These are phyloP conservation scores for Protomyctophum bolini DNA, from an alignment of 2,113 vertebrate species.

Conservation along the genomic window DNA sequence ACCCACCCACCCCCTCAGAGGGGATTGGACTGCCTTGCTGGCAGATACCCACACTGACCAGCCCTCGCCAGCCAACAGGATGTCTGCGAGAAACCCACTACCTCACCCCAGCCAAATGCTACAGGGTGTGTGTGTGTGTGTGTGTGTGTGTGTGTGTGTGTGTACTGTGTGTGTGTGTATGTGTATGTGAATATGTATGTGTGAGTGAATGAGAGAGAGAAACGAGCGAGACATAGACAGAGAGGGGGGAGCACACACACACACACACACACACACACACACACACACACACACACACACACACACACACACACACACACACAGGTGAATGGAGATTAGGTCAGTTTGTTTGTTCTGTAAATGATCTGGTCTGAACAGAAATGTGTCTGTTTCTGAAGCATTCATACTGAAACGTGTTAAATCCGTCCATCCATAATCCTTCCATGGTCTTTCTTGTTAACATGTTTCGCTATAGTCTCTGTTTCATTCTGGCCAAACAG, in stretches of 20 bases:
- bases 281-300: neutral
- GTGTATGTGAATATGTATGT: too few species aligned
- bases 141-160: neutral
- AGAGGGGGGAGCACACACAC: too few species aligned
- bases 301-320: constrained; percentile 9
- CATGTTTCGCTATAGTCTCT: too few species aligned
- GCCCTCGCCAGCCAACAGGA: constrained; percentile 37
- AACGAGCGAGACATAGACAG: too few species aligned
- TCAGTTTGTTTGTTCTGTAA: constrained; percentile 44
- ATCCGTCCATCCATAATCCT: constrained; percentile 1
- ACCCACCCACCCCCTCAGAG: neutral
- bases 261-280: too few species aligned
- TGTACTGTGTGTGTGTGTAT: neutral
- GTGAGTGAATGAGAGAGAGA: too few species aligned
- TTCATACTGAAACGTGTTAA: neutral
- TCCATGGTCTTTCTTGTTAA: too few species aligned
- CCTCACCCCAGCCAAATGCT: constrained; percentile 38
- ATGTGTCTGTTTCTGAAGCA: constrained; percentile 32
- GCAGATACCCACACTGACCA: constrained; percentile 46
- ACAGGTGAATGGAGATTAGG: constrained; percentile 18
- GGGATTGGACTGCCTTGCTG: constrained; percentile 46
- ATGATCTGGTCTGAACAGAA: constrained; percentile 29
- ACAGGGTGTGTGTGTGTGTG: neutral
- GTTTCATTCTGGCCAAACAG: too few species aligned
- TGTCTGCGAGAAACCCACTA: constrained; percentile 42